Percentiles rank a stretch among this genome's conserved stretches.
Evolutionary conservation across 2,797 vertebrate species (phyloP).

Genomic region (Nasua narica): DNA sequence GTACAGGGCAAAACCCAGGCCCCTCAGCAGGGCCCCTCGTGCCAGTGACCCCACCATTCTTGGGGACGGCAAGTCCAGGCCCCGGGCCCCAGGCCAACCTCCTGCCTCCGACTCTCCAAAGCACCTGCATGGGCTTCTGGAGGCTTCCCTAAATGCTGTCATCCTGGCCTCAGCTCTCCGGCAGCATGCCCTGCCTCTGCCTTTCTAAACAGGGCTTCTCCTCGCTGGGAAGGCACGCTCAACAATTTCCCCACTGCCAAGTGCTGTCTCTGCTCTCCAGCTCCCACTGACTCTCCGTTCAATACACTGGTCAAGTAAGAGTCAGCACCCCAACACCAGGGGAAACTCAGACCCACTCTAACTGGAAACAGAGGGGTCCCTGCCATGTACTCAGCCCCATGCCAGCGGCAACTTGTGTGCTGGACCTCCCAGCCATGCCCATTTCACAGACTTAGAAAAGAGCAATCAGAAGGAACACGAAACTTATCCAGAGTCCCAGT

Average conservation of each 20-base stretch:
- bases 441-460: background rate
- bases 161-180: background rate
- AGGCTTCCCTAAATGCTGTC: constrained; percentile 12
- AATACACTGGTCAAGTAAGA: background rate
- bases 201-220: background rate
- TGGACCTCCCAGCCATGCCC: background rate
- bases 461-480: background rate
- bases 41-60: background rate
- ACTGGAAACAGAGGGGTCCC: background rate
- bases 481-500: background rate
- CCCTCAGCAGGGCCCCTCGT: background rate
- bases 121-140: background rate
- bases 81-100: background rate
- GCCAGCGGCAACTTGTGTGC: background rate
- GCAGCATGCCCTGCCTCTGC: background rate
- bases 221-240: background rate
- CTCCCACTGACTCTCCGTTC: background rate
- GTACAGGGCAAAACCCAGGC: background rate
- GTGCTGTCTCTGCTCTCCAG: background rate
- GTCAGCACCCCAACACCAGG: background rate
- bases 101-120: background rate
- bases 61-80: background rate
- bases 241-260: background rate
- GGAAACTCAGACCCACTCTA: background rate
- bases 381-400: background rate